A percentile compares a stretch with the other conserved stretches of the same genome.
These are phyloP conservation scores for Hydrozoanthus gracilis DNA, from an alignment of 92 coral and sea anemone species.

Conservation along the genomic window DNA sequence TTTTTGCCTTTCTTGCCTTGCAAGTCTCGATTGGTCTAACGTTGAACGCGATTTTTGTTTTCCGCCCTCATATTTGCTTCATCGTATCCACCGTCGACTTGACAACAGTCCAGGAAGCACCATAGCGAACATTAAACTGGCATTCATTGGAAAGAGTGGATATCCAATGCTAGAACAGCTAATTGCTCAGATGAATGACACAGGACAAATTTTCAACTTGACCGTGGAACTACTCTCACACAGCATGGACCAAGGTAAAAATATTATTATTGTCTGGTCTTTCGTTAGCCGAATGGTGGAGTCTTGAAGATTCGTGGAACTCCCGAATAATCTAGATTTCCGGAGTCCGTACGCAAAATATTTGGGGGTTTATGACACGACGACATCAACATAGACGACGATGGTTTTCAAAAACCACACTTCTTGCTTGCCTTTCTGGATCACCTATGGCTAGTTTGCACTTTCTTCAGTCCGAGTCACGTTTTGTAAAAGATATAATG, in stretches of 20 bases:
- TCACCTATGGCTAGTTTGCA: no score
- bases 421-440: no score
- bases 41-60: background rate
- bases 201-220: background rate
- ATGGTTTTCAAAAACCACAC: no score
- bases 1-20: background rate
- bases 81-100: background rate
- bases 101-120: slow-evolving; percentile 8
- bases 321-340: no score
- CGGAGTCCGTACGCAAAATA: no score
- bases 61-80: background rate
- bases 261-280: no score
- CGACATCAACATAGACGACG: no score
- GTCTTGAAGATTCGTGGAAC: no score
- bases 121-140: background rate
- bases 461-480: no score
- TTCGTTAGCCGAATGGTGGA: no score
- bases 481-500: no score
- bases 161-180: background rate
- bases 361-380: no score
- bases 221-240: slow-evolving; percentile 4
- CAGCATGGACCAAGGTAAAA: background rate
- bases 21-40: background rate
- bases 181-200: slow-evolving; percentile 1
- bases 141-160: background rate